Conservation (phyloP, 1,140 invertebrate species). For the Drosophila mayri region DNA sequence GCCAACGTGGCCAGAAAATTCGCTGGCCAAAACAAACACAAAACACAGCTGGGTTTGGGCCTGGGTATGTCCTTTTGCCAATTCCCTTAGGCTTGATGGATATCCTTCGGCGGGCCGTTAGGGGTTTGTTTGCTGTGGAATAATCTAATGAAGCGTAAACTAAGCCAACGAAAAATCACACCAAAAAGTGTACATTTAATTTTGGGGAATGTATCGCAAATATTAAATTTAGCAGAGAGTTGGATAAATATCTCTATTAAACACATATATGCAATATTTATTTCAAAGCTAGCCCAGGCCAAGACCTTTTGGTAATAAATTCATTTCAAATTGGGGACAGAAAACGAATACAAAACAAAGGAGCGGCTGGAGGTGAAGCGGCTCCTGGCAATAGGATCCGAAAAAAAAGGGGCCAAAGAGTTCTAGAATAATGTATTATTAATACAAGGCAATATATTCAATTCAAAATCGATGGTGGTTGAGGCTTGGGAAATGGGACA, state of each 20-base stretch:
- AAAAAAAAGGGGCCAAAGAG: conserved; percentile 9
- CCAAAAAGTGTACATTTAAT: conserved; percentile 13
- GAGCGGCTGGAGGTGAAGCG: neutral
- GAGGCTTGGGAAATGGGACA: conserved; percentile 8
- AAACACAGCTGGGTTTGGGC: conserved; percentile 10
- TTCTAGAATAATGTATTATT: conserved; percentile 15
- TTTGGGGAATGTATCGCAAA: neutral
- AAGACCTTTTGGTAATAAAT: neutral
- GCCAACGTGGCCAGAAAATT: conserved; percentile 38
- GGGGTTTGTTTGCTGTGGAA: conserved; percentile 11
- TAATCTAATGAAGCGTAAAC: conserved; percentile 23
- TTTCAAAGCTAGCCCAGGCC: too few species aligned
- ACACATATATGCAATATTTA: neutral
- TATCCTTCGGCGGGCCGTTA: conserved; percentile 2
- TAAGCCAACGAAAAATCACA: conserved; percentile 12
- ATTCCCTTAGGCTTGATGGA: conserved; percentile 20
- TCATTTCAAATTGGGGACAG: neutral
- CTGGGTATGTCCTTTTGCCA: conserved; percentile 9
- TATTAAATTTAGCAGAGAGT: neutral
- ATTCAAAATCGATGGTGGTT: conserved; percentile 8
- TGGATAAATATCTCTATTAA: conserved; percentile 1
- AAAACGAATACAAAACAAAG: conserved; percentile 1
- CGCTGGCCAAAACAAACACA: conserved; percentile 26
- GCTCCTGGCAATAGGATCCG: neutral
- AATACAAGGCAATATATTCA: conserved; percentile 19